These are phyloP conservation scores for Globicephala melas DNA, from an alignment of 2,113 vertebrate species.

Conservation along the genomic window DNA sequence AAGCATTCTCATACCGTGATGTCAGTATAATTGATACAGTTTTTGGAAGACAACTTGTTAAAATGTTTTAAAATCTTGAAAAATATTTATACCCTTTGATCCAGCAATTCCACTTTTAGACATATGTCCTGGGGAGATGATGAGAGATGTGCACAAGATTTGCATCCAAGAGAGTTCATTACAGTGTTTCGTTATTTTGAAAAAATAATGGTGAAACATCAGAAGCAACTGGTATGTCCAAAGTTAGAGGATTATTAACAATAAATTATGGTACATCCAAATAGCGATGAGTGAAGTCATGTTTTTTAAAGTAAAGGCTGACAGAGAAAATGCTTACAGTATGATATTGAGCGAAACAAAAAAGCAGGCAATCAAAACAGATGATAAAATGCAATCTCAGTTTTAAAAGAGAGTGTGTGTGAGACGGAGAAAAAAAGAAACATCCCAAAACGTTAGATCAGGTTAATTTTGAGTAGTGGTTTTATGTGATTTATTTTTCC, in stretches of 20 bases:
- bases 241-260: not conserved
- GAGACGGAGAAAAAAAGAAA: not conserved
- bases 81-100: not conserved
- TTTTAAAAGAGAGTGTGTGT: not conserved
- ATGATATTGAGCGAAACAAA: not conserved
- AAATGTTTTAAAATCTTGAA: not conserved
- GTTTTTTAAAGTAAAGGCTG: not conserved
- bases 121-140: not conserved
- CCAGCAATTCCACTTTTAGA: conserved; percentile 1
- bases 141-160: not conserved
- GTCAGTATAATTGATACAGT: not conserved
- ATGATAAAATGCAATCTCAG: not conserved
- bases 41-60: not conserved
- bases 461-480: not conserved
- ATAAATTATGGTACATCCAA: not conserved
- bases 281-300: not conserved
- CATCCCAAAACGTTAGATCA: not conserved
- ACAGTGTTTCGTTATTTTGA: not conserved
- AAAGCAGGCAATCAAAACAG: not conserved
- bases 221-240: not conserved
- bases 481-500: not conserved
- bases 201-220: not conserved
- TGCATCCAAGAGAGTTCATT: not conserved
- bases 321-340: not conserved
- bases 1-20: not conserved